Percentiles rank a stretch among this genome's conserved stretches.
Conservation (phyloP, 2,113 vertebrate species). For the Antechinus stuartii region DNA sequence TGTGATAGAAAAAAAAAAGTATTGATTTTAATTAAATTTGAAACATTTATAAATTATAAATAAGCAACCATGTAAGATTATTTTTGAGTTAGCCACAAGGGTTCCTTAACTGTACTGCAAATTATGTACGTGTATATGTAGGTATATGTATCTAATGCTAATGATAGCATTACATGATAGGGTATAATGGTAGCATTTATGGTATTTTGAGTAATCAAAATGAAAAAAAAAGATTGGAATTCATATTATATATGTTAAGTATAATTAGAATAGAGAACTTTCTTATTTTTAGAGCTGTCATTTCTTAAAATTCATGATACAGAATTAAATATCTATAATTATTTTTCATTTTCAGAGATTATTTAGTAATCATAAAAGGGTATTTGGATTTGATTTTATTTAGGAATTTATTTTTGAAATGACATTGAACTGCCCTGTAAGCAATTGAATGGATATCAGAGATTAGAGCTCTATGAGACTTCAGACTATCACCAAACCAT, state of each 20-base stretch:
- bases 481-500: not conserved
- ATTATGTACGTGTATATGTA: not conserved
- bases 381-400: not conserved
- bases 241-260: not conserved
- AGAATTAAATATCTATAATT: not conserved
- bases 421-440: not conserved
- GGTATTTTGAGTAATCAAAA: not conserved
- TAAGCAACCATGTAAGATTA: not conserved
- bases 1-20: not conserved
- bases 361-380: not conserved
- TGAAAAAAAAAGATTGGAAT: not conserved
- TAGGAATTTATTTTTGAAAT: not conserved
- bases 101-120: not conserved
- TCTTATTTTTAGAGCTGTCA: not conserved
- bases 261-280: not conserved
- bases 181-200: too few relatives aligned
- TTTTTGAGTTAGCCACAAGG: not conserved
- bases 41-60: not conserved
- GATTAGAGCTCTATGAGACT: not conserved
- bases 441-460: not conserved
- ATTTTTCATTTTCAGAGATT: not conserved
- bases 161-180: too few relatives aligned
- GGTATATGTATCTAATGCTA: too few relatives aligned
- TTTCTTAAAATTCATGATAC: not conserved
- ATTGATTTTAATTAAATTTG: not conserved